Percentiles rank a stretch among this genome's conserved stretches.
Conservation (phyloP, 2,888 invertebrate genomes). For the Pilophorus perplexus region DNA sequence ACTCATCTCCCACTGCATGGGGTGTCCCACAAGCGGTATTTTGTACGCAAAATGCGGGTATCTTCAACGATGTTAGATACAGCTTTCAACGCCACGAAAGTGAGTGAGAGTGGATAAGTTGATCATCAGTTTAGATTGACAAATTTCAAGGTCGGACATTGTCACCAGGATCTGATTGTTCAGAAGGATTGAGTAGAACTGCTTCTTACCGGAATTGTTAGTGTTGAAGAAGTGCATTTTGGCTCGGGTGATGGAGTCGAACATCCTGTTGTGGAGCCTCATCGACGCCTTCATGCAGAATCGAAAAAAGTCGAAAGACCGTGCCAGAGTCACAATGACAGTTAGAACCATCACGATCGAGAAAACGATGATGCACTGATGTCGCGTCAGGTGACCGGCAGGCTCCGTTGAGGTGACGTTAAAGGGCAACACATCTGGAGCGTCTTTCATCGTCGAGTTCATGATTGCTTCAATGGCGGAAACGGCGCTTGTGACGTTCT, state of each 20-base stretch:
- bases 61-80: too few species aligned
- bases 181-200: too few species aligned
- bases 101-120: too few species aligned
- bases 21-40: too few species aligned
- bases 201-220: constrained; percentile 73
- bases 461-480: background rate
- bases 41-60: too few species aligned
- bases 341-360: constrained; percentile 57
- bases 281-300: constrained; percentile 77
- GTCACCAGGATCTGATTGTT: too few species aligned
- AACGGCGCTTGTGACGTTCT: background rate
- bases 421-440: background rate
- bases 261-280: constrained; percentile 82
- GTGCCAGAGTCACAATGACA: constrained; percentile 57
- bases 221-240: constrained; percentile 85
- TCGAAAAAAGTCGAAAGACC: constrained; percentile 68
- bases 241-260: constrained; percentile 73
- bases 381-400: constrained; percentile 6
- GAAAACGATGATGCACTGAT: constrained; percentile 59
- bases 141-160: too few species aligned
- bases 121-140: too few species aligned
- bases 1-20: too few species aligned
- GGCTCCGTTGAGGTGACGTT: background rate
- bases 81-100: too few species aligned
- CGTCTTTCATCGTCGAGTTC: background rate